Base-by-base conservation (phyloP, 1,140 invertebrate genomes). In the Pseudomyrmex flavicornis region DNA sequence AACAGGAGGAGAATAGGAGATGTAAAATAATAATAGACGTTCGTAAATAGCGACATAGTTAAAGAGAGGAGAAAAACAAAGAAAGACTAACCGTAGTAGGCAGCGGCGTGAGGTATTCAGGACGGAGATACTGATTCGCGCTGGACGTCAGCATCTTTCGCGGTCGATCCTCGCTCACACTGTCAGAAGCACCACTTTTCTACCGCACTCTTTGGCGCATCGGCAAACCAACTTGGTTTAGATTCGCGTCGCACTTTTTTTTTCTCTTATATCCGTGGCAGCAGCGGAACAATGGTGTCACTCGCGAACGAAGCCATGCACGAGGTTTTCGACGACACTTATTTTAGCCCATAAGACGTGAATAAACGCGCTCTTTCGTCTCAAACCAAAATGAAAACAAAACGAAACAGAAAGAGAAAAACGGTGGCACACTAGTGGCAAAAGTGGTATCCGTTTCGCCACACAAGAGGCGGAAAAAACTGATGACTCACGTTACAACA, bases 71-170 rank as follows among this genome's bases (percentile, higher is more conserved):
- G 2, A 2, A 48, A 68, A 8, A 20, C 8, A 62, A 54, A 15
- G 20, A 9, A 10, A 70, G 72, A 95, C 97, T 96, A 96, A 98
- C 97, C 95, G 97, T 98, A 63, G 97, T 98, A 80, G 98, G 97
- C 86, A 98, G 95, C 88, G 98, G 97, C 90, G 97, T 97, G 92
- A 98, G 95, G 94, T 98, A 98, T 95, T 98, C 98, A 95, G 98
- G 98, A 94, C 97, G 96, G 92, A 98, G 95, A 94, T 98, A 98
- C 95, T 98, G 98, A 95, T 97, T 98, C 79, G 95, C 95, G 92
- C 96, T 97, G 90, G 97, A 97, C 91, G 97, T 97, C 95, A 98
- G 96, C 97, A 98, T 98, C 89, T 95, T 82, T 88, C 59, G 72
- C 59, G 61, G 56, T 68, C 59, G 59, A 65, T 54, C 35, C 74